Evolutionary conservation across 2,797 vertebrate species (phyloP), one percentile per base, ranked within the genome.

Genomic region (Clarias pachynema): DNA sequence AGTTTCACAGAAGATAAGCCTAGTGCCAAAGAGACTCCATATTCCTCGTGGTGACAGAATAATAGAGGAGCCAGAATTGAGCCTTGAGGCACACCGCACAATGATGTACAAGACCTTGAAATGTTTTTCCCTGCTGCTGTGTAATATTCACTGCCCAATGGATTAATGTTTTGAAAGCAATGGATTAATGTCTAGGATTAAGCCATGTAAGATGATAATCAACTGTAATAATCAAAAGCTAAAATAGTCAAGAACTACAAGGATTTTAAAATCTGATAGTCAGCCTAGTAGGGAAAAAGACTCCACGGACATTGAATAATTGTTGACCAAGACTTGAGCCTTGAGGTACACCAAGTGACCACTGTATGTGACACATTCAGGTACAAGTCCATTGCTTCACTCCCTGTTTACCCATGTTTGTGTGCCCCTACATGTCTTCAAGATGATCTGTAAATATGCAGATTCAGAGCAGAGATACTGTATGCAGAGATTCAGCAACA

Each of bases 231-330:
- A 40, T 70, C 34, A 40, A 40, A 70, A 69, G 31, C 7, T 68
- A 8, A 18, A 68, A 20, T 9, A 20, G 2, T 2, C 7, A 70
- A 96, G 99, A 91, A 96, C 96, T 0, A 97, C 99, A 93, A 99
- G 83, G 97, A 96, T 91, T 98, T 99, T 92, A 98, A 97, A 95
- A 93, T 93, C 86, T 99, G 89, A 97, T 95, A 96, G 97, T 99
- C 93, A 85, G 91, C 85, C 70, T 80, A 15, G 14, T 53, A 10
- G 77, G 12, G 5, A 73, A 26, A 49, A n/a, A 49, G 40, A 26
- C 40, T 26, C 40, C 24, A 72, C 44, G 3, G 22, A 44, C 5
- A 22, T n/a, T 70, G 7, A 49, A 73, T n/a, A 44, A 16, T n/a
- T 15, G 5, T n/a, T n/a, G 70, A 53, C 20, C 74, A 4, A 77